Percentiles rank a stretch among this genome's conserved stretches.
Evolutionary conservation across 2,888 invertebrate genomes (phyloP).

Genomic region (Chrysina gloriosa): DNA sequence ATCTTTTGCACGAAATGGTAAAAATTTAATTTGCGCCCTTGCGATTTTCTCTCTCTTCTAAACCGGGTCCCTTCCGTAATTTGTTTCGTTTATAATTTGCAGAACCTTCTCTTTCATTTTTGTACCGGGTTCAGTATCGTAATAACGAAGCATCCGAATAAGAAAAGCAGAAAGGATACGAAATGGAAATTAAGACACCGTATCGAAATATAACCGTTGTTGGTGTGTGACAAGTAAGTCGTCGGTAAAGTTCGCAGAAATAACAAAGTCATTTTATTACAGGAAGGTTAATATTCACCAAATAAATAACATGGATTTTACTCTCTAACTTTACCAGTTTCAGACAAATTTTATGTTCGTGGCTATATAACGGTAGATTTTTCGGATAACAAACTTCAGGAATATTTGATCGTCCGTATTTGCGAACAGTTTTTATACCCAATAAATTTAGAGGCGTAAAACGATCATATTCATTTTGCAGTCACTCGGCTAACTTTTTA

Average conservation of each 20-base stretch:
- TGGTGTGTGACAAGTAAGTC: not conserved
- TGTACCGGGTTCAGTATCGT: not conserved
- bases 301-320: not conserved
- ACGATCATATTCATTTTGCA: too few relatives aligned
- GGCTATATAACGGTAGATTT: too few relatives aligned
- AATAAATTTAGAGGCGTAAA: too few relatives aligned
- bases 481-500: too few relatives aligned
- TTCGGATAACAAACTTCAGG: too few relatives aligned
- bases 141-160: slow-evolving; percentile 6
- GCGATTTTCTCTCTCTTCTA: slow-evolving; percentile 1
- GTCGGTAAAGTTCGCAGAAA: not conserved
- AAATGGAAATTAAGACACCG: not conserved
- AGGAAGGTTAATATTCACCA: not conserved
- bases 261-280: not conserved
- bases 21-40: slow-evolving; percentile 27
- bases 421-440: not conserved
- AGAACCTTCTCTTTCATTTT: slow-evolving; percentile 4
- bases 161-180: not conserved
- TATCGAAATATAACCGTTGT: not conserved
- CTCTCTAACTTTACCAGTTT: slow-evolving; percentile 18
- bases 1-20: slow-evolving; percentile 12
- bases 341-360: slow-evolving; percentile 1
- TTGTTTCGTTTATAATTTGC: slow-evolving; percentile 16
- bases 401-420: not conserved
- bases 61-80: slow-evolving; percentile 11